Percentiles rank a stretch among this genome's conserved stretches.
phyloP scores from a whole-genome alignment of 2,797 vertebrate species.

The Amazona ochrocephala region DNA sequence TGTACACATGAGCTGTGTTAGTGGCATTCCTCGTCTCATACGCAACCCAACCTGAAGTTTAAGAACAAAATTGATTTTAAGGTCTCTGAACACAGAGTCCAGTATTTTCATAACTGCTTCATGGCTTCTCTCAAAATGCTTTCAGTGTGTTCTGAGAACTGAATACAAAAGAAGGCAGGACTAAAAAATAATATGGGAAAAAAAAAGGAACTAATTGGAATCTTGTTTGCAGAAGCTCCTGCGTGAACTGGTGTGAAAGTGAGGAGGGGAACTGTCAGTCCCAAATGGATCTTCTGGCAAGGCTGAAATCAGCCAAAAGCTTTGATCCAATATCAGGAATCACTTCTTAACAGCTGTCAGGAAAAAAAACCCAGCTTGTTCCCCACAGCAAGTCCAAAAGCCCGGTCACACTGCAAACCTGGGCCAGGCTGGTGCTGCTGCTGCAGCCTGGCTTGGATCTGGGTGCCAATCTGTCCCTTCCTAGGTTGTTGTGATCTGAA shows the following conservation, averaged over 20 bases:
- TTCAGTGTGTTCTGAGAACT: not conserved
- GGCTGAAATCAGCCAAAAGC: not conserved
- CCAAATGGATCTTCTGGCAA: not conserved
- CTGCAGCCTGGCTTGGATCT: not conserved
- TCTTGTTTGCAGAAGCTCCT: not conserved
- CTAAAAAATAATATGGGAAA: not conserved
- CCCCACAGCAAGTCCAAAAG: not conserved
- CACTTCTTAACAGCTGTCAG: not conserved
- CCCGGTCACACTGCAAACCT: not conserved
- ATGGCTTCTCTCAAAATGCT: not conserved
- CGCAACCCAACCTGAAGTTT: not conserved
- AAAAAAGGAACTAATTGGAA: not conserved
- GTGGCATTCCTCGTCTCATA: not conserved
- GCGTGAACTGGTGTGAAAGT: not conserved
- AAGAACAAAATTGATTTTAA: not conserved
- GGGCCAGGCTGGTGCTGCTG: not conserved
- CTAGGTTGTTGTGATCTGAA: not conserved
- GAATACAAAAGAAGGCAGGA: not conserved
- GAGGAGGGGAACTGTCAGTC: not conserved
- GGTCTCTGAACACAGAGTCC: not conserved
- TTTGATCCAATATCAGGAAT: conserved; percentile 20
- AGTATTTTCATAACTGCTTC: not conserved
- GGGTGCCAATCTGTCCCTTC: not conserved
- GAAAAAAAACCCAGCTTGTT: not conserved
- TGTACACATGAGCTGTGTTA: not conserved